Conservation (phyloP, 2,797 vertebrate species). For the Aplochiton taeniatus region DNA sequence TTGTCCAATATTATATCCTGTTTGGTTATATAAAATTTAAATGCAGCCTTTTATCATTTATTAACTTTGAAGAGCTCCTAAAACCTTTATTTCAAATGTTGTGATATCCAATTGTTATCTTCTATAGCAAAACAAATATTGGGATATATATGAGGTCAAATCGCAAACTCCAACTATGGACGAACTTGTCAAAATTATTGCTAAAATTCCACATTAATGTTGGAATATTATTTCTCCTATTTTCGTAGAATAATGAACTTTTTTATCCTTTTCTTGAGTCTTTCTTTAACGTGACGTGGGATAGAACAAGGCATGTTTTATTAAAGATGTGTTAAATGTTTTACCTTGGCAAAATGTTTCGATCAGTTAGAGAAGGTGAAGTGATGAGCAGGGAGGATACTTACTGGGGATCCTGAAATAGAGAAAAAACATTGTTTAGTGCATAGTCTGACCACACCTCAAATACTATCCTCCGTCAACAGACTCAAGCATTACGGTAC, state of each 20-base stretch:
- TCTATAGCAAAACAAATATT: no score
- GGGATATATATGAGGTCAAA: conserved; percentile 5
- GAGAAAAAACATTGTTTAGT: conserved; percentile 50
- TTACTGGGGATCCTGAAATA: conserved; percentile 95
- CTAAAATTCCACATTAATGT: background rate
- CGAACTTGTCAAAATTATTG: background rate
- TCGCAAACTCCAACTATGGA: no score
- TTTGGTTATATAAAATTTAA: no score
- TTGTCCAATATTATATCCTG: no score
- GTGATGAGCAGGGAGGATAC: conserved; percentile 70
- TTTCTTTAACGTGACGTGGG: background rate
- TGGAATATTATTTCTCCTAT: background rate
- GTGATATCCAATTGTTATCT: background rate
- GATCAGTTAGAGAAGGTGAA: conserved; percentile 49
- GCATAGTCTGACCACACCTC: conserved; percentile 36
- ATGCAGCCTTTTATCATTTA: no score
- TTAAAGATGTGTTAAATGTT: conserved; percentile 55
- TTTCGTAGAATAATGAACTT: background rate
- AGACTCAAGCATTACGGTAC: conserved; percentile 31
- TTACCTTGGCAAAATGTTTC: conserved; percentile 5
- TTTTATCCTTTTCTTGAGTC: background rate
- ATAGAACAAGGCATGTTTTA: background rate
- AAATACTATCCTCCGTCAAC: conserved; percentile 24
- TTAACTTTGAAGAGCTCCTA: no score
- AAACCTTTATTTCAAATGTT: no score